Evolutionary conservation across 92 coral and sea anemone species (phyloP), one percentile per base, ranked within the genome.

Genomic region (Plumapathes pennacea): DNA sequence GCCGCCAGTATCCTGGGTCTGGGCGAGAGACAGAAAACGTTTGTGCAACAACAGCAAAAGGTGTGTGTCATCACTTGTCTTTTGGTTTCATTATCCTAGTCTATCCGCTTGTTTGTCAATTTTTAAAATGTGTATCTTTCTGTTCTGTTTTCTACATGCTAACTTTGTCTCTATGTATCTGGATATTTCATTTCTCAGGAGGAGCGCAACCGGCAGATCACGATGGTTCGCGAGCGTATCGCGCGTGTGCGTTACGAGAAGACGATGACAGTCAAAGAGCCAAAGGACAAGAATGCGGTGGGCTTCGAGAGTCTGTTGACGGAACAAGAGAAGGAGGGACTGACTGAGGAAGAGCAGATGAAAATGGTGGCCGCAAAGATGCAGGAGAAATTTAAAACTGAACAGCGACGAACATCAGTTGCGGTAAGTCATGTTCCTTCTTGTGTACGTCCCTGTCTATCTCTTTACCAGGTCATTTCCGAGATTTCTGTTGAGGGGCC

Each of bases 151-250:
- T 4, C 24, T 45, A 15, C 12, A 12, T 11, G 12, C 27, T 36
- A 18, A 0, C 4, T 30, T 27, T 2, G 10, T 25, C 3, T 27
- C 30, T n/a, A 12, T 18, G 13, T 40, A 37, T 6, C 8, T 19
- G 28, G 10, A 9, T 21, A 41, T 1, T 42, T 15, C 2, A 21
- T n/a, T 14, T 13, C 11, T 32, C 48, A 92, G 98, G 98, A 86
- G 58, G 98, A 92, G 38, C 85, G 98, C 25, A 96, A 80, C 38
- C 86, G 98, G 40, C 98, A 92, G 81, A 77, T 84, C 53, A 80
- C 96, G 25, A 83, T 85, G 80, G 85, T 92, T n/a, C 95, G 94
- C 20, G 96, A 92, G 42, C 88, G 98, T 32, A 92, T 92, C 78
- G 71, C 86, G 32, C 96, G 98, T 2, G 98, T 92, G 0, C 89